Conservation (phyloP, 35 echinoderm and acorn worm genomes). For the Amphiura filiformis region DNA sequence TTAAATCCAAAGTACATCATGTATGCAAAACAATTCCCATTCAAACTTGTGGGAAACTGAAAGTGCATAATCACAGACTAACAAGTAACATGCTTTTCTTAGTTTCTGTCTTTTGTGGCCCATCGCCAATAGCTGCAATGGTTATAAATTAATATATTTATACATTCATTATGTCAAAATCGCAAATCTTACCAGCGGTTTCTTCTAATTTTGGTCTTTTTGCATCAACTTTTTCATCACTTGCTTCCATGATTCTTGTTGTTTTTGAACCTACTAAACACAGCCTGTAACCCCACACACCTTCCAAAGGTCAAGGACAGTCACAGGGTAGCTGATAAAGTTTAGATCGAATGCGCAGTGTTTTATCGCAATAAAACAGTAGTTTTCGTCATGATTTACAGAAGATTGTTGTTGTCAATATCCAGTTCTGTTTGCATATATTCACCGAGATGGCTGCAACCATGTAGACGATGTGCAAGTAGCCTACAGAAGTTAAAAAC, state of each 20-base stretch:
- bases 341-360: too few relatives aligned
- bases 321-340: too few relatives aligned
- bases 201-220: not conserved
- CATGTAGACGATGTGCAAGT: not conserved
- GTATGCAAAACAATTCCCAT: too few relatives aligned
- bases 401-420: not conserved
- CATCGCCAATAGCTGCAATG: too few relatives aligned
- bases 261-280: not conserved
- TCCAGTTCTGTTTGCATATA: not conserved
- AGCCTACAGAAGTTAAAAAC: not conserved
- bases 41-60: too few relatives aligned
- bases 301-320: not conserved
- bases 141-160: too few relatives aligned
- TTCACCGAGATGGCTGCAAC: not conserved
- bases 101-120: too few relatives aligned
- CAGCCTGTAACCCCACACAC: not conserved
- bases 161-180: too few relatives aligned
- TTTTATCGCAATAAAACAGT: too few relatives aligned
- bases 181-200: not conserved
- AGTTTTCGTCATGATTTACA: not conserved
- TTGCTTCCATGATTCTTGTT: not conserved
- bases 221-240: not conserved
- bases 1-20: too few relatives aligned
- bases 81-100: too few relatives aligned
- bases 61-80: too few relatives aligned